phyloP scores from a whole-genome alignment of 92 coral and sea anemone species.

The Zoanthus gigantus region DNA sequence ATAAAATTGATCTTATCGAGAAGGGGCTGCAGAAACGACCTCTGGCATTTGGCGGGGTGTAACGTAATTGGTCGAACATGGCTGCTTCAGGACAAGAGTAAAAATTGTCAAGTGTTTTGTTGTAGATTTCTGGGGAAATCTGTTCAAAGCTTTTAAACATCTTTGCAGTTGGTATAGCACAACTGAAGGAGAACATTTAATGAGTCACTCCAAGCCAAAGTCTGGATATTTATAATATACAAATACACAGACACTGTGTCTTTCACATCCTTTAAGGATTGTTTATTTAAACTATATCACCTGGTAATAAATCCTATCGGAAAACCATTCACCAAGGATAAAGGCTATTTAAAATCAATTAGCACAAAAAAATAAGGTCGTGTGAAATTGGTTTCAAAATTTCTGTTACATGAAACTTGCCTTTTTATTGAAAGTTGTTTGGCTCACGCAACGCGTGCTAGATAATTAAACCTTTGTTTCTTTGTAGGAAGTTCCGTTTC shows the following conservation, averaged over 20 bases:
- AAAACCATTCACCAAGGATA: conserved; percentile 32
- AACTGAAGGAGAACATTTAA: neutral
- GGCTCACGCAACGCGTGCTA: conserved; percentile 22
- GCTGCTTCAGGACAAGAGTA: conserved; percentile 27
- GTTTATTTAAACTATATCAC: conserved; percentile 31
- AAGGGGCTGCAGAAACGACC: conserved; percentile 21
- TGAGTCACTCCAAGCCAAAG: neutral
- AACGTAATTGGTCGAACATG: neutral
- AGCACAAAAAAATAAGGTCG: conserved; percentile 31
- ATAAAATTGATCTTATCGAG: conserved; percentile 45
- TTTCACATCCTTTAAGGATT: neutral
- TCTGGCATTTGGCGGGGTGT: conserved; percentile 11
- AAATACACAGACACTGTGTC: neutral
- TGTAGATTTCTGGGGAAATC: conserved; percentile 34
- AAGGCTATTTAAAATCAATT: conserved; percentile 46
- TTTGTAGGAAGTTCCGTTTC: conserved; percentile 19
- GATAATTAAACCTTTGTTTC: conserved; percentile 13
- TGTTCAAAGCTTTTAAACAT: conserved; percentile 20
- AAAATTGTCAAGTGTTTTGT: neutral
- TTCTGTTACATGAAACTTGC: neutral
- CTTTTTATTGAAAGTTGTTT: conserved; percentile 1
- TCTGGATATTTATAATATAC: neutral
- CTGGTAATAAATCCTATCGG: conserved; percentile 28
- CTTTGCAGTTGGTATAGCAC: neutral
- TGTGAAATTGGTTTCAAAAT: conserved; percentile 35